Base-by-base conservation (phyloP, 2,888 invertebrate species). In the Fragum fragum region DNA sequence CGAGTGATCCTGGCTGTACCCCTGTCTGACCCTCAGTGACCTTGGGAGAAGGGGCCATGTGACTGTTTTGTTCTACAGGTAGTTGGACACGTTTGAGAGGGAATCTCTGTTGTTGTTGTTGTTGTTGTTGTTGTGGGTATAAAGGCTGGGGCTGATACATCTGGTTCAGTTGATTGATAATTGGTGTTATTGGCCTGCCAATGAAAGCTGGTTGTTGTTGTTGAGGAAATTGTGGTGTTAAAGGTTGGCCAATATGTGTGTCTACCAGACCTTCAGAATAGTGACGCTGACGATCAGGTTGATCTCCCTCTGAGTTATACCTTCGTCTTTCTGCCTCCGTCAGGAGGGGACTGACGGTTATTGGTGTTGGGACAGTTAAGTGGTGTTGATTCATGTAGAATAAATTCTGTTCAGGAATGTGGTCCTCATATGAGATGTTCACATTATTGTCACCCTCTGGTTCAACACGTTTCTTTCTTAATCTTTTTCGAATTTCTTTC, bases 391-490 rank as follows among this genome's bases (percentile, higher is more conserved):
- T 78, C n/a, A 76, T 39, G 73, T 78, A 63, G 53, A 78, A 78
- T 26, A 66, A 14, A 9, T 71, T 63, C 0, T 47, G 52, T 39
- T 63, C 75, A 7, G 76, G 59, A 26, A 70, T 73, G 9, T 78
- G 73, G 14, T 85, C 80, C 11, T 85, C 81, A 52, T 75, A 78
- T 14, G 85, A 80, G 42, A 39, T 26, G 21, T 72, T 66, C 5
- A 36, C 32, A 57, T 81, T 81, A 21, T 66, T 81, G 52, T 85
- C 82, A 9, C 80, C 80, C 52, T 82, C 85, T n/a, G 82, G 85
- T n/a, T 85, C 82, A 28, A 82, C 57, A 42, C 83, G 59, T 36
- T 83, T 78, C 39, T 78, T 80, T 52, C 75, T 84, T 2, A 18
- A 5, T 39, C 55, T 66, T 23, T 66, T 55, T 78, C 71, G 73